Percentiles rank a stretch among this genome's conserved stretches.
phyloP scores from a whole-genome alignment of 37 sponge, comb jelly and placozoan species.

The Mnemiopsis leidyi region DNA sequence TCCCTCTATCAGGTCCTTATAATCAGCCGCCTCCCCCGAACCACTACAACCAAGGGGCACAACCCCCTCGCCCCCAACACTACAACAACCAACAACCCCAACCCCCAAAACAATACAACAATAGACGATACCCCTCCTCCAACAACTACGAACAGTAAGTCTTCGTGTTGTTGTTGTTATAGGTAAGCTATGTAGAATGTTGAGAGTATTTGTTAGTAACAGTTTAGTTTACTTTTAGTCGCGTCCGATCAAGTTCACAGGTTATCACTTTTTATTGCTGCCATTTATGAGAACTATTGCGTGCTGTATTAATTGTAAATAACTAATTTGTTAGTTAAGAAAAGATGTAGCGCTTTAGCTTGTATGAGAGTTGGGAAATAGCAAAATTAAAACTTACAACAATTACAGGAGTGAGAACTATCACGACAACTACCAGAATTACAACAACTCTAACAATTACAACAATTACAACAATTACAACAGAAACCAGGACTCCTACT shows the following conservation, averaged over 20 bases:
- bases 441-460: background rate
- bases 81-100: conserved; percentile 15
- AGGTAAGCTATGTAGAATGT: too few species aligned
- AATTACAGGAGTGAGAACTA: background rate
- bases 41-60: background rate
- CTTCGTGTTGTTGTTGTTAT: background rate
- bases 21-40: background rate
- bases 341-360: too few species aligned
- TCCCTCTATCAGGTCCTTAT: background rate
- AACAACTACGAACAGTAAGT: conserved; percentile 21
- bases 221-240: too few species aligned
- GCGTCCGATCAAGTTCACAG: too few species aligned
- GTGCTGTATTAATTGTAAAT: background rate
- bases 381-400: too few species aligned
- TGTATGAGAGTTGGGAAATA: too few species aligned
- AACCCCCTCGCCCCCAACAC: background rate
- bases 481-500: background rate
- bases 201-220: too few species aligned
- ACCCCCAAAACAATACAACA: background rate
- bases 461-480: background rate
- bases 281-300: too few species aligned
- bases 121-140: background rate
- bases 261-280: too few species aligned
- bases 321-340: too few species aligned
- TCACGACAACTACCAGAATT: background rate